Base-by-base conservation (phyloP, 2,888 invertebrate species). In the Pachydiplax longipennis region DNA sequence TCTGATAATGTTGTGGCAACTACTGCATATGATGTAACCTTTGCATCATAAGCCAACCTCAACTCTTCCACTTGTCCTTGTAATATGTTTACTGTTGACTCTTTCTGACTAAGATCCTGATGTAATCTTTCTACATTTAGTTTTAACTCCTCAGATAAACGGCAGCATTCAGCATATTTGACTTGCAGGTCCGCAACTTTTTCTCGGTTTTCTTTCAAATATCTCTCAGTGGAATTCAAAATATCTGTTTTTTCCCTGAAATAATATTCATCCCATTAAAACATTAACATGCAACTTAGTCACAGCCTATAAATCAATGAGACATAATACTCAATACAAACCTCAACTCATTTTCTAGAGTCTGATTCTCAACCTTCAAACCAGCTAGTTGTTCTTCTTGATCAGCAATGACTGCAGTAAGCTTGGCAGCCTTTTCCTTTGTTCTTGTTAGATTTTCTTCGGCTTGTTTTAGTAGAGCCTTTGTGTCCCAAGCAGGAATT, bases 31-130 rank as follows among this genome's bases (percentile, higher is more conserved):
- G 92, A 91, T 80, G 91, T 91, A 5, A 80, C 58, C 18, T 93
- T 92, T 73, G 80, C 91, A 4, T 93, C 91, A 12, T 92, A 91
- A 91, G 94, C 94, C 80, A 95, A 95, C 92, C 94, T 94, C 61
- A 95, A 93, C 31, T 95, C 94, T 81, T 93, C 95, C 91, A 95
- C 94, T 92, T 96, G 95, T 90, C 93, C 94, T 92, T 95, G 95
- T 22, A 96, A 93, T 0, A 92, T 93, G 92, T 95, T 95, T 92
- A 96, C 95, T 93, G 96, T 96, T 91, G 96, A 95, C 25, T 81
- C 81, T 44, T 48, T 48, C 37, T 37, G 35, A n/a, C 15, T 22
- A 18, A 81, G 18, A 10, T 5, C 18, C 0, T 18, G 40, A 18
- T 10, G 35, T 22, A n/a, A 15, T 13, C 37, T 22, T 40, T 81